Conservation (phyloP, 2,113 vertebrate species). For the Coturnix japonica region DNA sequence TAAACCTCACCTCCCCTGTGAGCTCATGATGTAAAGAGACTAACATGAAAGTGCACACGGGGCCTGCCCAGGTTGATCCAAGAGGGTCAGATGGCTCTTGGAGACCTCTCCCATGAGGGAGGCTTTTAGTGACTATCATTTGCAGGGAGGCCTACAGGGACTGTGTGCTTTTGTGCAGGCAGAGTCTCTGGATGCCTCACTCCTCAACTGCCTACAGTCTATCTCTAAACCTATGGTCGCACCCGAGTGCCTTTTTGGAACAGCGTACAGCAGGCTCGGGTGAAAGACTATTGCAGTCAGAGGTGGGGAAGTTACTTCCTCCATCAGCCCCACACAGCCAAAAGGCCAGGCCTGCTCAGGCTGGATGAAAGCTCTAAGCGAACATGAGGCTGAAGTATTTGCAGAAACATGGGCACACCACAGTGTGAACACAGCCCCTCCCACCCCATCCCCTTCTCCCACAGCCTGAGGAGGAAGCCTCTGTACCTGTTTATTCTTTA, state of each 20-base stretch:
- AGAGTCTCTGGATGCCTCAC: background rate
- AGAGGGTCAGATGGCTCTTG: background rate
- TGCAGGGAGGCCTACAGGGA: background rate
- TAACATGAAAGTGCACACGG: background rate
- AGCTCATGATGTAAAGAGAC: background rate
- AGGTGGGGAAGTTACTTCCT: background rate
- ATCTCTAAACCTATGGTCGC: background rate
- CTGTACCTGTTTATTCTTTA: slow-evolving; percentile 99
- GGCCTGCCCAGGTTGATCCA: background rate
- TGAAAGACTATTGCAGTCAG: background rate
- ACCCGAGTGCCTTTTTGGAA: background rate
- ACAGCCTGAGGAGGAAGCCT: slow-evolving; percentile 63
- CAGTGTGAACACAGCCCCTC: background rate
- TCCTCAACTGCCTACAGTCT: background rate
- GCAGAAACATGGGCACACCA: background rate
- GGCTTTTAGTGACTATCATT: background rate
- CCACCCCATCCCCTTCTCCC: slow-evolving; percentile 57
- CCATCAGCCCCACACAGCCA: fast-evolving
- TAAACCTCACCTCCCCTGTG: background rate
- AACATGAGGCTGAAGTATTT: background rate
- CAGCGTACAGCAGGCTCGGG: background rate
- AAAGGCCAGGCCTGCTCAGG: background rate
- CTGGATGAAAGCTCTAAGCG: background rate
- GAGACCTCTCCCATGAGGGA: background rate
- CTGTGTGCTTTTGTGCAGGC: background rate